phyloP scores from a whole-genome alignment of 1,140 invertebrate species.

The fruit fly (Drosophila melanogaster) region Release_6_plus_ISO1_MT NT_037436.4:2002001-2002500 shows the following conservation, averaged over 20 bases:
- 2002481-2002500: slow-evolving; percentile 66
- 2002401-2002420: no score
- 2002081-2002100: slow-evolving; percentile 42
- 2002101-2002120: slow-evolving; percentile 78
- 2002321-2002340: no score
- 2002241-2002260: slow-evolving; percentile 47
- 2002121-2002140: slow-evolving; percentile 82
- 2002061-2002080: background rate
- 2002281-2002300: slow-evolving; percentile 18
- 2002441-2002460: slow-evolving; percentile 42
- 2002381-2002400: no score
- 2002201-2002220: background rate
- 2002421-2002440: slow-evolving; percentile 8
- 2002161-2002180: slow-evolving; percentile 69
- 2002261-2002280: slow-evolving; percentile 54
- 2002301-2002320: background rate
- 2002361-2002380: background rate
- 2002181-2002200: slow-evolving; percentile 3
- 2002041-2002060: slow-evolving; percentile 42
- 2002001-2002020: slow-evolving; percentile 39
- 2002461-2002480: slow-evolving; percentile 71
- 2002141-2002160: slow-evolving; percentile 80
- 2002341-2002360: background rate
- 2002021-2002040: slow-evolving; percentile 28
- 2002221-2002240: background rate